These are phyloP conservation scores for Stigmatopora argus DNA, from an alignment of 2,113 vertebrate genomes.

Conservation along the genomic window DNA sequence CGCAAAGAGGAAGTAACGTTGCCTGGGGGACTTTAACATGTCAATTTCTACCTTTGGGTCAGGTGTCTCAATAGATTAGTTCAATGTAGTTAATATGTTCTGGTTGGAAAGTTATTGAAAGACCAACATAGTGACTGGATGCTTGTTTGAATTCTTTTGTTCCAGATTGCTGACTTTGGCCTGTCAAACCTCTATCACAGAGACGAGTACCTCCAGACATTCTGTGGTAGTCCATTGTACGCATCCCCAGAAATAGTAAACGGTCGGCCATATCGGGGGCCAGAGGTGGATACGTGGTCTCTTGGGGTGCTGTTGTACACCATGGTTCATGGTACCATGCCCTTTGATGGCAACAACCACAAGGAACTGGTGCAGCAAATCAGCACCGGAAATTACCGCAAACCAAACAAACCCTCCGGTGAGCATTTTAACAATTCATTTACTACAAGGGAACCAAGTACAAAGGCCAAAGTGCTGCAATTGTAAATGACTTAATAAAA, in stretches of 20 bases:
- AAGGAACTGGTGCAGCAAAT: constrained; percentile 88
- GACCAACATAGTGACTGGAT: background rate
- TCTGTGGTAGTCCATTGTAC: constrained; percentile 91
- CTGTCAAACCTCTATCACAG: constrained; percentile 87
- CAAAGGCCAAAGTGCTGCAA: background rate
- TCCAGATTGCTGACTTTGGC: constrained; percentile 93
- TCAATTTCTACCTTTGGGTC: background rate
- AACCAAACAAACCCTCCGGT: constrained; percentile 85
- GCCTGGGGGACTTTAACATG: background rate
- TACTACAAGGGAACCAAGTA: background rate
- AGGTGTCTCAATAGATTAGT: background rate
- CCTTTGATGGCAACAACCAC: constrained; percentile 88
- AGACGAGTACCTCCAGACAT: constrained; percentile 88
- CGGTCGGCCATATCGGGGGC: constrained; percentile 84
- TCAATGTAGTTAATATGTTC: background rate
- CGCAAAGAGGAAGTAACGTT: background rate
- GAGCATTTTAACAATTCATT: constrained; percentile 6
- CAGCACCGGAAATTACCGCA: constrained; percentile 82
- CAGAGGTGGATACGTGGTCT: constrained; percentile 96
- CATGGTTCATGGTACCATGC: constrained; percentile 91
- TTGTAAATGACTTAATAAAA: background rate
- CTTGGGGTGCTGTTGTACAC: constrained; percentile 91
- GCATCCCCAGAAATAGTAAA: constrained; percentile 96
- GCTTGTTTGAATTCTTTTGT: background rate
- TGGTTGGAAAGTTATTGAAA: background rate